Evolutionary conservation across 2,888 invertebrate species (phyloP), one percentile per base, ranked within the genome.

Genomic region (Colletes collaris): DNA sequence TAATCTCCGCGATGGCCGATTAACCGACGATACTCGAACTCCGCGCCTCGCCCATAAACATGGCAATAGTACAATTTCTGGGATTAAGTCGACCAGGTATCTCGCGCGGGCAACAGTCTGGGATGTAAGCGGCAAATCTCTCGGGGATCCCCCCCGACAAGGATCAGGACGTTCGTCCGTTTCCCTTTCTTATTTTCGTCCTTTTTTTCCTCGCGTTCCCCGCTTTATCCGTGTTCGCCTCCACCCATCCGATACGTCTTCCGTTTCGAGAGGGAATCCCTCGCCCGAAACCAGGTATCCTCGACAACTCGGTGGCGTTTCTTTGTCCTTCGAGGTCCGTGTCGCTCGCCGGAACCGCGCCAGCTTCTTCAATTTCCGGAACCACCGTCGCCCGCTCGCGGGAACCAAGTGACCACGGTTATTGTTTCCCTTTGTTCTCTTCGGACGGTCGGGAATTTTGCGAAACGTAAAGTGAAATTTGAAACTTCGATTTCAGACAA

Each of bases 1-100:
- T 91, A 91, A 92, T 91, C 89, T 91, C 86, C 84, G 82, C 86
- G 89, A 91, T 88, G 81, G 90, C 86, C 89, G 90, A 89, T 91
- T 91, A 91, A 88, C 84, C 82, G 81, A 67, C 83, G 80, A 72
- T 68, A 70, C 81, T 63, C 79, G 80, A 84, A 89, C 84, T 75
- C 86, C 79, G 77, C 67, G 71, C 66, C 37, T 66, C 82, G 72
- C 76, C 81, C 87, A 88, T 89, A 88, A 90, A 89, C 89, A 89
- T 89, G 64, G 85, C 82, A 85, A 84, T 82, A 79, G 85, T 76
- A 85, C 85, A 82, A 88, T 90, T 87, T 78, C 82, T 73, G 87
- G 84, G 89, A 89, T 88, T 87, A 88, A 86, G 80, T 71, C 60
- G 8, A 19, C 72, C 65, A 68, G 64, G 74, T 60, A 70, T 55